These are phyloP conservation scores for Perccottus glenii DNA, from an alignment of 2,113 vertebrate genomes.

Conservation along the genomic window DNA sequence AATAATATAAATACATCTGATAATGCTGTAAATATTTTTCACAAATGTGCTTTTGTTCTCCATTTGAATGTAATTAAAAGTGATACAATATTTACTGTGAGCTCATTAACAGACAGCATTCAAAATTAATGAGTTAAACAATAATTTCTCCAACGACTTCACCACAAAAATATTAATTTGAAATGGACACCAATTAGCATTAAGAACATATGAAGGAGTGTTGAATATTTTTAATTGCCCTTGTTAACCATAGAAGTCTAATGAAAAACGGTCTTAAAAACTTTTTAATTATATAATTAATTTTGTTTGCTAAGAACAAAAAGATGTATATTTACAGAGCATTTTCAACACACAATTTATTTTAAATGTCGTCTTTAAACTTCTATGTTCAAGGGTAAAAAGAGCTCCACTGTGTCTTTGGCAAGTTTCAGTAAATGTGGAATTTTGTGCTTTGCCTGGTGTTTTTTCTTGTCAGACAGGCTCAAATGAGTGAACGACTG, in stretches of 20 bases:
- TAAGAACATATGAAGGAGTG: constrained; percentile 47
- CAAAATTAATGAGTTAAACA: constrained; percentile 12
- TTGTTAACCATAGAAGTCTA: constrained; percentile 53
- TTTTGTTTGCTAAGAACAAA: constrained; percentile 56
- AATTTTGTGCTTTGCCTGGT: constrained; percentile 2
- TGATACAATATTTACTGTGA: constrained; percentile 33
- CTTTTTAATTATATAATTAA: constrained; percentile 69
- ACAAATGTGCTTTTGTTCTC: no score
- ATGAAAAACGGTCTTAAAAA: constrained; percentile 63
- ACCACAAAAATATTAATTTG: constrained; percentile 63
- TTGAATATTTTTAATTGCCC: constrained; percentile 65
- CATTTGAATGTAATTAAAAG: no score
- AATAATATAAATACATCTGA: no score
- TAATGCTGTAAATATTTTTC: no score
- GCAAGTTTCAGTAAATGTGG: neutral
- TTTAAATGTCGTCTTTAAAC: no score
- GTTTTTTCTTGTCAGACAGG: constrained; percentile 24
- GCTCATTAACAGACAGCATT: neutral
- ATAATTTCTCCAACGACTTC: constrained; percentile 50
- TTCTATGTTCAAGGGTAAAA: no score
- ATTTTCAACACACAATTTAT: constrained; percentile 2
- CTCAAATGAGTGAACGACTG: constrained; percentile 26
- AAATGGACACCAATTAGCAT: constrained; percentile 70
- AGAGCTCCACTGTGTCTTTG: neutral
- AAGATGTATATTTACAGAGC: constrained; percentile 49